Percentiles rank a stretch among this genome's conserved stretches.
phyloP scores from a whole-genome alignment of 2,888 invertebrate species.

The Melikaiella ostensackeni region DNA sequence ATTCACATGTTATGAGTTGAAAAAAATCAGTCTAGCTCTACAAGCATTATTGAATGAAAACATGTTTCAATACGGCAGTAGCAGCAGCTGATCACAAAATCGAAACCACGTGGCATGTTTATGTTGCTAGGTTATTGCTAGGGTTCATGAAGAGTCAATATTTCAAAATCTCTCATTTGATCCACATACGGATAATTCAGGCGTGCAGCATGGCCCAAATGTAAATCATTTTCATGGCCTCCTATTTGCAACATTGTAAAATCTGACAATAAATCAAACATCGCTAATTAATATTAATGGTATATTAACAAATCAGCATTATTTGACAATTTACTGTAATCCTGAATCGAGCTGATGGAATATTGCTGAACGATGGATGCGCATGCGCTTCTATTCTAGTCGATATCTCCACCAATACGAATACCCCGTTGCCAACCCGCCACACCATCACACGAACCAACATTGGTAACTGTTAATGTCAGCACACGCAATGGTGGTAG shows the following conservation, averaged over 20 bases:
- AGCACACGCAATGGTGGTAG: not conserved
- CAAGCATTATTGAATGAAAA: not conserved
- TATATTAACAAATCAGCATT: slow-evolving; percentile 47
- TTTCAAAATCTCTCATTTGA: not conserved
- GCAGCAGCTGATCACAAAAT: slow-evolving; percentile 28
- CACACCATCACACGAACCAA: slow-evolving; percentile 39
- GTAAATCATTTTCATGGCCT: not conserved
- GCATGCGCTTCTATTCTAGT: slow-evolving; percentile 49
- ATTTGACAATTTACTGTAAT: slow-evolving; percentile 52
- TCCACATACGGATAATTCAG: not conserved
- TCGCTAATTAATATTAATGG: slow-evolving; percentile 25
- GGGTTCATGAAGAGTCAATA: slow-evolving; percentile 4
- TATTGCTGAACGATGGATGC: slow-evolving; percentile 44
- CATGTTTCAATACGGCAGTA: not conserved
- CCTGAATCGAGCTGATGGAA: slow-evolving; percentile 47
- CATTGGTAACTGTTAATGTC: slow-evolving; percentile 35
- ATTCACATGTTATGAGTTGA: too few species aligned
- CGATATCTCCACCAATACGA: slow-evolving; percentile 52
- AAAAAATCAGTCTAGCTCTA: too few species aligned
- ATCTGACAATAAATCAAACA: not conserved
- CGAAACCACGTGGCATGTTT: slow-evolving; percentile 32
- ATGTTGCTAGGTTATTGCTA: slow-evolving; percentile 30
- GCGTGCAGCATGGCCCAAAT: not conserved
- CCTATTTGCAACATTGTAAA: not conserved
- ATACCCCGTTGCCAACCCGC: slow-evolving; percentile 52